phyloP scores from a whole-genome alignment of 2,888 invertebrate species.

The Pocota personata region DNA sequence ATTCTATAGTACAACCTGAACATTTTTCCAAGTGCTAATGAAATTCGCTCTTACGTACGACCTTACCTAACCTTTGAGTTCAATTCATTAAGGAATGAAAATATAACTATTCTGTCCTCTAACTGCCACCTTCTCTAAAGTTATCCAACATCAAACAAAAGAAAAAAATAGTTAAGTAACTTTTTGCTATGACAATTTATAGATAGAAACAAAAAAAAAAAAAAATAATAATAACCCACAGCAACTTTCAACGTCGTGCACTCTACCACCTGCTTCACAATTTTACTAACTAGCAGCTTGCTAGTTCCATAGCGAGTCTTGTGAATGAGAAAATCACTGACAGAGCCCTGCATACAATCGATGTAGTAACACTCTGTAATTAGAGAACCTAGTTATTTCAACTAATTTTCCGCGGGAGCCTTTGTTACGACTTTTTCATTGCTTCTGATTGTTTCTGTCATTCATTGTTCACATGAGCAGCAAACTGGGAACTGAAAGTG shows the following conservation, averaged over 20 bases:
- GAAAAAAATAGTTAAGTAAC: constrained; percentile 13
- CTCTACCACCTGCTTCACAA: neutral
- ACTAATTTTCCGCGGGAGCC: constrained; percentile 32
- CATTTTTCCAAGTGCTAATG: too few relatives aligned
- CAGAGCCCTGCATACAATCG: constrained; percentile 33
- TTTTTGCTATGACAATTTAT: constrained; percentile 6
- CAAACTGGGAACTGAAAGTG: constrained; percentile 38
- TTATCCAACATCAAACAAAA: neutral
- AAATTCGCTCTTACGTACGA: neutral
- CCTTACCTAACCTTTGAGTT: neutral
- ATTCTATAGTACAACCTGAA: too few relatives aligned
- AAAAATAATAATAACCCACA: too few relatives aligned
- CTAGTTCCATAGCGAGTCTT: constrained; percentile 1
- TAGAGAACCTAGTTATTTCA: constrained; percentile 62
- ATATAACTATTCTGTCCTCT: neutral
- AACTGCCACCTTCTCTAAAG: constrained; percentile 6
- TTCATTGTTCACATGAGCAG: constrained; percentile 31
- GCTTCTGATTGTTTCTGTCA: constrained; percentile 36
- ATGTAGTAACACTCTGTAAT: constrained; percentile 68
- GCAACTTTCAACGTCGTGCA: constrained; percentile 44
- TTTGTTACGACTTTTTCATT: constrained; percentile 39
- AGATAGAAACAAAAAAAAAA: neutral
- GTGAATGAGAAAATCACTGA: constrained; percentile 41
- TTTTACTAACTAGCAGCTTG: neutral
- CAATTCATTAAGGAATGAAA: neutral